Conservation (phyloP, 1,140 invertebrate genomes). For the Drosophila ohnishii region DNA sequence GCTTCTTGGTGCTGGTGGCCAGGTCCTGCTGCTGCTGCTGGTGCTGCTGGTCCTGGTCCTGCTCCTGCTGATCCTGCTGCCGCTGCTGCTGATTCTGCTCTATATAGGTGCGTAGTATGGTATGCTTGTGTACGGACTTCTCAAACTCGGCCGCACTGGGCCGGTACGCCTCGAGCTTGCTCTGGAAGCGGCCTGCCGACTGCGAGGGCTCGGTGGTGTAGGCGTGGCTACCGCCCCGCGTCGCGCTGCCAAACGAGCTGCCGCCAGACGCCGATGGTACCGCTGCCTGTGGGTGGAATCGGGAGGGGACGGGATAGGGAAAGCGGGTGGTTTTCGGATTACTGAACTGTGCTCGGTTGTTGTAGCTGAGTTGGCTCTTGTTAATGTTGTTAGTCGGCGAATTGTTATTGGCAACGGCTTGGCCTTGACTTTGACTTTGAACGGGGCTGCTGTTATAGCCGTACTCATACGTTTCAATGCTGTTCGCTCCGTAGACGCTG, state of each 20-base stretch:
- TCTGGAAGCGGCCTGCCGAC: constrained; percentile 59
- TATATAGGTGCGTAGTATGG: constrained; percentile 78
- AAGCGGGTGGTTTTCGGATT: constrained; percentile 49
- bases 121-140: constrained; percentile 79
- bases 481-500: constrained; percentile 66
- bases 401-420: constrained; percentile 47
- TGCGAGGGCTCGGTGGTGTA: constrained; percentile 59
- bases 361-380: constrained; percentile 57
- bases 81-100: constrained; percentile 54
- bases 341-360: constrained; percentile 48
- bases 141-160: constrained; percentile 73
- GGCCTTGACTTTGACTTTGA: constrained; percentile 30
- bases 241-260: constrained; percentile 58
- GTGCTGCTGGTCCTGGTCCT: constrained; percentile 28
- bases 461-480: constrained; percentile 82
- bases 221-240: constrained; percentile 64
- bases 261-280: constrained; percentile 48
- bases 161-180: constrained; percentile 75
- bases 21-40: constrained; percentile 25
- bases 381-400: constrained; percentile 75
- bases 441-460: constrained; percentile 58
- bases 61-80: constrained; percentile 17
- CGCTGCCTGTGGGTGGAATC: constrained; percentile 66
- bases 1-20: constrained; percentile 52
- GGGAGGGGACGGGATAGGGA: constrained; percentile 46